A percentile compares a stretch with the other conserved stretches of the same genome.
Conservation (phyloP, 35 echinoderm and acorn worm species). For the Chiridota heheva region DNA sequence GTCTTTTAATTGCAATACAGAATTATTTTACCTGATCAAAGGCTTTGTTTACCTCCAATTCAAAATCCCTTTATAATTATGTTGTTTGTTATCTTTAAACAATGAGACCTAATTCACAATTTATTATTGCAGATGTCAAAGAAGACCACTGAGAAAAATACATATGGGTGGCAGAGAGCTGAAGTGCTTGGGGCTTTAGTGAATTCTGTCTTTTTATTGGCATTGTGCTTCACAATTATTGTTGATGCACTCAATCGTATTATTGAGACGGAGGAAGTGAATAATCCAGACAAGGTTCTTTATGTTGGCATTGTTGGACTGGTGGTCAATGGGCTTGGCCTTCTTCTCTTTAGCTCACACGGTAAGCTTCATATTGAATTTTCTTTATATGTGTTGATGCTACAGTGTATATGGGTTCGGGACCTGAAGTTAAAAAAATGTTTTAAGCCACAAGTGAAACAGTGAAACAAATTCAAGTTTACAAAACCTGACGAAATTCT, state of each 20-base stretch:
- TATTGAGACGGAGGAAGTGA: slow-evolving; percentile 59
- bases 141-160: slow-evolving; percentile 69
- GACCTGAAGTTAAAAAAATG: neutral
- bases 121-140: slow-evolving; percentile 7
- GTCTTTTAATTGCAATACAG: no score
- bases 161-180: slow-evolving; percentile 90
- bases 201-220: slow-evolving; percentile 89
- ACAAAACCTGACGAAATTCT: neutral
- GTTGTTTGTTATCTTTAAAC: neutral
- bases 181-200: slow-evolving; percentile 90
- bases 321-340: slow-evolving; percentile 70
- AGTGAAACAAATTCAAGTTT: neutral
- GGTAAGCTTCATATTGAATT: slow-evolving; percentile 50
- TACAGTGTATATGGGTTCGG: neutral
- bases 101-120: neutral
- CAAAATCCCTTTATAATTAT: no score
- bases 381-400: neutral
- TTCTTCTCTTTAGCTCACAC: slow-evolving; percentile 74
- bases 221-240: slow-evolving; percentile 92
- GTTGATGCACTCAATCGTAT: slow-evolving; percentile 78
- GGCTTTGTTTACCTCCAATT: no score
- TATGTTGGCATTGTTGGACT: slow-evolving; percentile 81
- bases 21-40: neutral
- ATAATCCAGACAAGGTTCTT: slow-evolving; percentile 69
- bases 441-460: neutral